phyloP scores from a whole-genome alignment of 2,888 invertebrate genomes.

The Toxonevra muliebris region DNA sequence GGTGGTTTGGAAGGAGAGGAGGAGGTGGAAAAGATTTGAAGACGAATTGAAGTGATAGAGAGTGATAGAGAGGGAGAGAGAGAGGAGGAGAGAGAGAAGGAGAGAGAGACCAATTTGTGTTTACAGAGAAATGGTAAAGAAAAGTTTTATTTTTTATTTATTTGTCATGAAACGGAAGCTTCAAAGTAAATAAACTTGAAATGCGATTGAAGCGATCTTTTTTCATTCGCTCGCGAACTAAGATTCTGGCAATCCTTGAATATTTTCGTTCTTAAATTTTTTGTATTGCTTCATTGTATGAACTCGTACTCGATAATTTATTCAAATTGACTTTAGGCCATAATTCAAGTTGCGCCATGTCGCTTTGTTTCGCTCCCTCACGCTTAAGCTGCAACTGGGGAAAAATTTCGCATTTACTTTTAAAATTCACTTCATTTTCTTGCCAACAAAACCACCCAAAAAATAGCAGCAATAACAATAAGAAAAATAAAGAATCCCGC shows the following conservation, averaged over 20 bases:
- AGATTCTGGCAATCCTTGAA: not conserved
- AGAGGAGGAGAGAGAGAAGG: not conserved
- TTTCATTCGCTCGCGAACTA: not conserved
- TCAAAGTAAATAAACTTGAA: not conserved
- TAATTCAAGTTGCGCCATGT: conserved; percentile 44
- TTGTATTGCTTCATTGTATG: conserved; percentile 5
- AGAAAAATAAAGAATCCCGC: not conserved
- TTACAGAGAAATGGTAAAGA: too few species aligned
- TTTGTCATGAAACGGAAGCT: conserved; percentile 18
- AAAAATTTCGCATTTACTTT: not conserved
- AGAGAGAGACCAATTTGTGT: not conserved
- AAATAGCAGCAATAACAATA: not conserved
- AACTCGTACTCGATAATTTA: conserved; percentile 47
- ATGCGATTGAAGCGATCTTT: not conserved
- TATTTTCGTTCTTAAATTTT: not conserved
- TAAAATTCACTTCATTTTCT: conserved; percentile 2
- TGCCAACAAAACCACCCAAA: not conserved
- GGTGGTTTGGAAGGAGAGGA: not conserved
- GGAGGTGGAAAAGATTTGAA: not conserved
- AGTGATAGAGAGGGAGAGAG: not conserved
- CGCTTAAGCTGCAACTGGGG: conserved; percentile 16
- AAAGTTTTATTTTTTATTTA: not conserved
- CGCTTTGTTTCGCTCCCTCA: conserved; percentile 9
- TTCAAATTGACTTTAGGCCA: conserved; percentile 55
- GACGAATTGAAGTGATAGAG: too few species aligned